Evolutionary conservation across 2,888 invertebrate species (phyloP).

Genomic region (Napeogenes sylphis): DNA sequence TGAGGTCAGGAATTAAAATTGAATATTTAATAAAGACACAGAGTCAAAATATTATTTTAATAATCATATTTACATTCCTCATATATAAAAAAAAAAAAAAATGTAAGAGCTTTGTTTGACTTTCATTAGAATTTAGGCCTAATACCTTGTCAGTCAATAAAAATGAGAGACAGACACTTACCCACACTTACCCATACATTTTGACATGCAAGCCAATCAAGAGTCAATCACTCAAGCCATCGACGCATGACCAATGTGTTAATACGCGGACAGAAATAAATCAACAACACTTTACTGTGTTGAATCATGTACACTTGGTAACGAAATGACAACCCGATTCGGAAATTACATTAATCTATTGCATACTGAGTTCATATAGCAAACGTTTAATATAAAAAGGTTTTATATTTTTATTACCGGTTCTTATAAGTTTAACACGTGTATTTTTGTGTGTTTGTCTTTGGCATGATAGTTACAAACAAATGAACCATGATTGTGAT

Average conservation of each 20-base stretch:
- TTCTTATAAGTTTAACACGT: not conserved
- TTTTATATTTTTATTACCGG: not conserved
- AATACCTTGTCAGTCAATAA: not conserved
- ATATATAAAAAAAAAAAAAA: too few relatives aligned
- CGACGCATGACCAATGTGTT: constrained; percentile 27
- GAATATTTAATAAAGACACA: too few relatives aligned
- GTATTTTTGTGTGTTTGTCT: too few relatives aligned
- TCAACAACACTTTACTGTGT: constrained; percentile 25
- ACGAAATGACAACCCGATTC: constrained; percentile 20
- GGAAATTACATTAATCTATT: not conserved
- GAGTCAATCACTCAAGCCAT: constrained; percentile 16
- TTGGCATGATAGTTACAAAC: too few relatives aligned
- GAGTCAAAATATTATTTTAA: too few relatives aligned
- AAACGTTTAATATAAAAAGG: too few relatives aligned
- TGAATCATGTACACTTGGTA: constrained; percentile 19
- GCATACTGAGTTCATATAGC: not conserved
- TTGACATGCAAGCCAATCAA: constrained; percentile 11
- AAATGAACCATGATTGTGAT: too few relatives aligned
- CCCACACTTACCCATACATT: not conserved
- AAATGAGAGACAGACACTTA: not conserved
- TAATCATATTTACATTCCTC: too few relatives aligned
- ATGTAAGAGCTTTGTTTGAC: too few relatives aligned
- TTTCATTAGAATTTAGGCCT: not conserved
- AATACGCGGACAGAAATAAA: constrained; percentile 29
- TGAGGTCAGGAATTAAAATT: too few relatives aligned